A percentile compares a stretch with the other conserved stretches of the same genome.
These are phyloP conservation scores for Bos indicus DNA, from an alignment of 2,113 vertebrate species.

Conservation along the genomic window DNA sequence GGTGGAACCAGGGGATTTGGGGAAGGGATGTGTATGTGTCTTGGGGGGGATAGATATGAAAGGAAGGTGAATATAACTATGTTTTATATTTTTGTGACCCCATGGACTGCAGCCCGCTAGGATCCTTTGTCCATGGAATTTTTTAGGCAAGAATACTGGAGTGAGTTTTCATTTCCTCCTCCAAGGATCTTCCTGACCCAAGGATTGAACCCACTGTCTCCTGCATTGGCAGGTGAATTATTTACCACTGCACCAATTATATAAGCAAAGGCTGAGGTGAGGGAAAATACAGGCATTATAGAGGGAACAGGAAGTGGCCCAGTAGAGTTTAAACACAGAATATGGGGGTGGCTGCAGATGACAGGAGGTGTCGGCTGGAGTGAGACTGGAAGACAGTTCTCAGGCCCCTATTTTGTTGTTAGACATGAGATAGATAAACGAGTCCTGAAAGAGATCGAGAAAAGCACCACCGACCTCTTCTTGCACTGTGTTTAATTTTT, in stretches of 20 bases:
- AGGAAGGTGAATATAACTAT: background rate
- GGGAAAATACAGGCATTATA: background rate
- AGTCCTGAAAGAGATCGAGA: background rate
- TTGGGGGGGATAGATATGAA: background rate
- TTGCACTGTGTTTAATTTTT: background rate
- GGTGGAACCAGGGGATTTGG: background rate
- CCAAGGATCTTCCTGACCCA: background rate
- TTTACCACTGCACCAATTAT: background rate
- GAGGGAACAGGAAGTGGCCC: background rate
- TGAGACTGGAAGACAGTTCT: background rate
- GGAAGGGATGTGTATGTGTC: background rate
- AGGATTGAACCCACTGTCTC: background rate
- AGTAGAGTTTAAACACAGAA: background rate
- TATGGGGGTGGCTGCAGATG: fast-evolving
- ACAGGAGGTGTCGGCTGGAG: background rate
- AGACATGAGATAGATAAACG: background rate
- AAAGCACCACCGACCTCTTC: background rate
- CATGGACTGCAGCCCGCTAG: background rate
- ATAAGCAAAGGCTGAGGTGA: background rate
- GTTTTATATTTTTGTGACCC: background rate
- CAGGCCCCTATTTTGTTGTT: background rate
- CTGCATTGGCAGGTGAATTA: background rate
- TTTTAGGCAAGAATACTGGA: background rate
- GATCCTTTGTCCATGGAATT: background rate
- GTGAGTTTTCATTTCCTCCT: background rate